Conservation (phyloP, 1,140 invertebrate species). For the Oryctes rhinoceros region DNA sequence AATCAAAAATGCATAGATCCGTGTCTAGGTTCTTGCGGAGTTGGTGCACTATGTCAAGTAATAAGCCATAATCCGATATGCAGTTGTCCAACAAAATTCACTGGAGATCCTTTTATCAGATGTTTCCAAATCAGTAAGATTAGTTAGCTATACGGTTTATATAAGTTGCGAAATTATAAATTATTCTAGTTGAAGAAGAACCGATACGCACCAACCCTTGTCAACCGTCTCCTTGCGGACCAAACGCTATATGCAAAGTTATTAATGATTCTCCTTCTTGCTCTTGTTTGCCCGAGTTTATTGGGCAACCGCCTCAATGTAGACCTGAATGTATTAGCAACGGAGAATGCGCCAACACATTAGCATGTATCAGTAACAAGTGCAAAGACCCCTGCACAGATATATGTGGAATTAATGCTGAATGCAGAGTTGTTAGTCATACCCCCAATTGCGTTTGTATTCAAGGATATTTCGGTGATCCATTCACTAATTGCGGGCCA, state of each 20-base stretch:
- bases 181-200: constrained; percentile 48
- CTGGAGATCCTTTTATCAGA: constrained; percentile 75
- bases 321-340: constrained; percentile 75
- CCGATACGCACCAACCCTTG: constrained; percentile 64
- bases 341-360: constrained; percentile 69
- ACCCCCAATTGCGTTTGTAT: constrained; percentile 70
- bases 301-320: constrained; percentile 70
- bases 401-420: constrained; percentile 67
- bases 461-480: constrained; percentile 70
- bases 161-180: neutral
- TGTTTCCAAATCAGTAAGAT: constrained; percentile 60
- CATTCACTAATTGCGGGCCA: constrained; percentile 64
- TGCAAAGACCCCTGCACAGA: constrained; percentile 72
- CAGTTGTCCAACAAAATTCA: constrained; percentile 71
- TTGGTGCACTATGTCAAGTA: constrained; percentile 71
- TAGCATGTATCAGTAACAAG: constrained; percentile 72
- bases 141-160: neutral
- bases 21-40: constrained; percentile 72
- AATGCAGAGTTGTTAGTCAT: constrained; percentile 69
- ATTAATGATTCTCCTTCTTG: constrained; percentile 68
- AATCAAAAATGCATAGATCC: constrained; percentile 76
- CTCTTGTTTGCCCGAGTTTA: constrained; percentile 69
- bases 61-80: constrained; percentile 82
- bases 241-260: constrained; percentile 70
- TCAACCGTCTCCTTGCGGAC: constrained; percentile 72